Evolutionary conservation across 2,888 invertebrate genomes (phyloP), one percentile per base, ranked within the genome.

Genomic region (Torymus aiolomorphi): DNA sequence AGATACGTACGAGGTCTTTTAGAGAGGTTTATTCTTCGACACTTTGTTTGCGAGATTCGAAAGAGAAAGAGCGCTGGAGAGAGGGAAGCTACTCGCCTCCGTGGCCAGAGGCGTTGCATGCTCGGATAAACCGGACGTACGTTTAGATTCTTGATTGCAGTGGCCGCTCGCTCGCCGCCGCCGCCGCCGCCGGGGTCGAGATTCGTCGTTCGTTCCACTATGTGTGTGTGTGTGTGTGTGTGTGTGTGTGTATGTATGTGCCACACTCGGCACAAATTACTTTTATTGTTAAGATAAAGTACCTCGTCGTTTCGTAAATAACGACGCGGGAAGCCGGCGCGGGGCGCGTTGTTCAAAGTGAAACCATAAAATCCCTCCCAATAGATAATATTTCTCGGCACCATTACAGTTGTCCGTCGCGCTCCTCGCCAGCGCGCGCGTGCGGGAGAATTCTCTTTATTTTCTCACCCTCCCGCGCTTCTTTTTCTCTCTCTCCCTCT

Each of bases 11-110:
- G 57, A 59, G 63, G n/a, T 57, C 63, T 62, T 65, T 59, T 12
- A 52, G 57, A 49, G 75, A 57, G 72, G 76, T 76, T 80, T 80
- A 80, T 80, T 80, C 73, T 76, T 77, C 77, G 80, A 77, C 80
- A 80, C 77, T 80, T 80, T 80, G 80, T 80, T 80, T 80, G 77
- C 77, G 70, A 42, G 66, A 80, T 80, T 65, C 69, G 69, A 80
- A 31, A 31, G 31, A 31, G 31, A 31, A 31, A 31, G 31, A 31
- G 8, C 31, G 31, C 31, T 31, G 8, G 31, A 31, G 31, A 31
- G 31, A 31, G 66, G 42, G 63, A n/a, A 31, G 42, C 63, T 63
- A 63, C 42, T 63, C 42, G 24, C 24, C 20, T 10, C 4, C 16
- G 16, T 16, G 16, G 51, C 51, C n/a, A 49, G 12, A 49, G 42